Conservation (phyloP, 2,888 invertebrate genomes). For the Melanophora roralis region DNA sequence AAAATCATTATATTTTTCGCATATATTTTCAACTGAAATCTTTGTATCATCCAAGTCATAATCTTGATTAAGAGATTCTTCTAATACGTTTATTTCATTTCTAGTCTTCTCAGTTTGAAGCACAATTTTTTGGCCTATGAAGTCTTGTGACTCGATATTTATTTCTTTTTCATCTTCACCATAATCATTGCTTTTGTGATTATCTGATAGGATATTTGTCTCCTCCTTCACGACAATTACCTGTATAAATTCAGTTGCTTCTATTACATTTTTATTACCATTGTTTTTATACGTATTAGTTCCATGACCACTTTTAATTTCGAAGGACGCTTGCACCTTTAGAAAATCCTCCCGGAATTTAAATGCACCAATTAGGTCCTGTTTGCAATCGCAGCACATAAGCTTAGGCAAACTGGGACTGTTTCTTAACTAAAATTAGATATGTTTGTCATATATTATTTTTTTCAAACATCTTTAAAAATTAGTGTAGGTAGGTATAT, state of each 20-base stretch:
- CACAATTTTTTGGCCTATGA: too few relatives aligned
- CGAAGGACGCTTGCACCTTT: conserved; percentile 58
- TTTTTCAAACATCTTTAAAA: background rate
- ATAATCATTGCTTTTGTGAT: background rate
- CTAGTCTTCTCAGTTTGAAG: too few relatives aligned
- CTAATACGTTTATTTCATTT: conserved; percentile 30
- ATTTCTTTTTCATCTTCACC: conserved; percentile 43
- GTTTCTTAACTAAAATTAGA: conserved; percentile 57
- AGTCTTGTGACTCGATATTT: conserved; percentile 26
- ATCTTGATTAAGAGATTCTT: conserved; percentile 45
- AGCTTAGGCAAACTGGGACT: conserved; percentile 49
- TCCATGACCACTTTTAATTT: conserved; percentile 6
- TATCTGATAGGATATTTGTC: background rate
- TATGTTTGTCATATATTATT: background rate
- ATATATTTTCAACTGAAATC: background rate
- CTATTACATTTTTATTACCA: background rate
- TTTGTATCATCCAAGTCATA: conserved; percentile 29
- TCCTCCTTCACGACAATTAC: conserved; percentile 44
- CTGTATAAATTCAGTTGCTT: conserved; percentile 52
- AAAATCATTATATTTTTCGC: background rate
- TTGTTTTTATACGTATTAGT: conserved; percentile 1
- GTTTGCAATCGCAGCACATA: conserved; percentile 61
- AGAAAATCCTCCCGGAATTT: conserved; percentile 63
- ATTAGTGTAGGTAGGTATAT: too few relatives aligned
- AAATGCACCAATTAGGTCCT: conserved; percentile 55